These are phyloP conservation scores for Lucinisca nassula DNA, from an alignment of 2,888 invertebrate genomes.

Conservation along the genomic window DNA sequence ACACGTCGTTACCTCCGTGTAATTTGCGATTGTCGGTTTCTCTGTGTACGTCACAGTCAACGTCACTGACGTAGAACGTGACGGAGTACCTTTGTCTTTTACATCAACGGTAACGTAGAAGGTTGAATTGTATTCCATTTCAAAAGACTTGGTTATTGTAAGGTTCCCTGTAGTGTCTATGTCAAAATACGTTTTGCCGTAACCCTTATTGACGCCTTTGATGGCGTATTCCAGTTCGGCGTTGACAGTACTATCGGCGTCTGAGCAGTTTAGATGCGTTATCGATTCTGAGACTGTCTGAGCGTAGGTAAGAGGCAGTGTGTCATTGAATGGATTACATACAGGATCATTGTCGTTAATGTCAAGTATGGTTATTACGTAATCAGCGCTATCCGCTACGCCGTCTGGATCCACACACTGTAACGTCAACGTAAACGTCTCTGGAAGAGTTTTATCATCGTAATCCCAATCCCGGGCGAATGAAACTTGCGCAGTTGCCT, in stretches of 20 bases:
- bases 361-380: slow-evolving; percentile 45
- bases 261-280: slow-evolving; percentile 45
- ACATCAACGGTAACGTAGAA: slow-evolving; percentile 59
- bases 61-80: slow-evolving; percentile 54
- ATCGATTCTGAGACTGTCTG: slow-evolving; percentile 36
- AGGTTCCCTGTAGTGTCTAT: slow-evolving; percentile 54
- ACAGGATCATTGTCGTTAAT: slow-evolving; percentile 63
- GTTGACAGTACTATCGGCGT: slow-evolving; percentile 57
- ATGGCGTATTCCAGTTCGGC: slow-evolving; percentile 49
- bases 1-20: slow-evolving; percentile 40
- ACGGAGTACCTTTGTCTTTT: slow-evolving; percentile 48
- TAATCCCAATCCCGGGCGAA: slow-evolving; percentile 53
- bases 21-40: slow-evolving; percentile 29
- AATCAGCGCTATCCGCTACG: slow-evolving; percentile 45
- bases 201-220: slow-evolving; percentile 41
- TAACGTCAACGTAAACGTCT: slow-evolving; percentile 49
- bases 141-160: slow-evolving; percentile 42
- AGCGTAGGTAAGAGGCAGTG: slow-evolving; percentile 43
- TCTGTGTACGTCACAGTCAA: slow-evolving; percentile 60
- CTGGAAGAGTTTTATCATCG: slow-evolving; percentile 50
- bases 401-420: slow-evolving; percentile 56
- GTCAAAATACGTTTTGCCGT: slow-evolving; percentile 49
- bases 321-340: slow-evolving; percentile 44
- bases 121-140: slow-evolving; percentile 60
- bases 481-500: slow-evolving; percentile 30